Evolutionary conservation across 2,888 invertebrate species (phyloP).

Genomic region (Drosophila mulleri): DNA sequence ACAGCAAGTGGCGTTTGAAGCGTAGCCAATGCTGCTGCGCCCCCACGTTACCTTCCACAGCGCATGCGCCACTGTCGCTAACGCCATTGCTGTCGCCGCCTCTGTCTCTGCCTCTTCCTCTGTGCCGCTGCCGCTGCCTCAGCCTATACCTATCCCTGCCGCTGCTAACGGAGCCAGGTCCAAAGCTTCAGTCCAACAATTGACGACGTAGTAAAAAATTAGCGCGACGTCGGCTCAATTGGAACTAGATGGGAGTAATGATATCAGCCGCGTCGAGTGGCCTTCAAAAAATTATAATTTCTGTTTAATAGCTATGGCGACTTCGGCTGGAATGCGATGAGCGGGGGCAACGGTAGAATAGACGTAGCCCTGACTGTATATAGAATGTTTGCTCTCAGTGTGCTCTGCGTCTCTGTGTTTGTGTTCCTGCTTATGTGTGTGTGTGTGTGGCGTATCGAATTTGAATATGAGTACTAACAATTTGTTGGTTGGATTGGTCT

Average conservation of each 20-base stretch:
- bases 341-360: conserved; percentile 26
- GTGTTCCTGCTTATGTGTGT: neutral
- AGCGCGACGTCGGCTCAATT: conserved; percentile 61
- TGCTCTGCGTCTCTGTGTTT: conserved; percentile 5
- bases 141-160: neutral
- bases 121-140: neutral
- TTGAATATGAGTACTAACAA: conserved; percentile 70
- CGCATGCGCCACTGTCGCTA: conserved; percentile 31
- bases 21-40: neutral
- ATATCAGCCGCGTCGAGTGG: conserved; percentile 64
- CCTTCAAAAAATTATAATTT: conserved; percentile 80
- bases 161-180: conserved; percentile 11
- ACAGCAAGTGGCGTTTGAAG: conserved; percentile 7
- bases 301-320: conserved; percentile 61
- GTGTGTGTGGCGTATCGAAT: conserved; percentile 51
- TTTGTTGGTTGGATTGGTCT: conserved; percentile 58
- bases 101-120: too few relatives aligned
- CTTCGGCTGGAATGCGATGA: conserved; percentile 31
- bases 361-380: conserved; percentile 43
- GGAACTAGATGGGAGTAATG: conserved; percentile 70
- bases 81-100: neutral
- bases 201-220: conserved; percentile 63
- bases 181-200: conserved; percentile 36
- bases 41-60: conserved; percentile 11
- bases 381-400: conserved; percentile 39